Percentiles rank a stretch among this genome's conserved stretches.
Conservation (phyloP, 2,888 invertebrate species). For the Drosophila rubida region DNA sequence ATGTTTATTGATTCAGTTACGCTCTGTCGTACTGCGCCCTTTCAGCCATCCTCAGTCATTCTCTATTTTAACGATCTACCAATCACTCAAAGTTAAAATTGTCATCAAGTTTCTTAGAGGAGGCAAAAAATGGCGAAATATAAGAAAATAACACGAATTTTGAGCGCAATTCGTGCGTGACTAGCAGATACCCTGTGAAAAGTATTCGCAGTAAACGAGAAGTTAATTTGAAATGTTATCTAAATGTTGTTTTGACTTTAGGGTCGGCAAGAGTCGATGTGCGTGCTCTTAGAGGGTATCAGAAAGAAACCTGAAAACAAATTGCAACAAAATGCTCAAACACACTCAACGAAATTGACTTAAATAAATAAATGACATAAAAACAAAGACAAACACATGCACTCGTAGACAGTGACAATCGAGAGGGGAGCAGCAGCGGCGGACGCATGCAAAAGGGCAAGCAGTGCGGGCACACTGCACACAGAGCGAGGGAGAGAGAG, state of each 20-base stretch:
- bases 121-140: conserved; percentile 39
- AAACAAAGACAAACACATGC: conserved; percentile 71
- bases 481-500: no score
- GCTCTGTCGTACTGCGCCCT: background rate
- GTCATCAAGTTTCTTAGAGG: conserved; percentile 57
- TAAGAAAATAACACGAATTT: background rate
- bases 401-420: conserved; percentile 12
- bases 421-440: background rate
- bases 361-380: conserved; percentile 77
- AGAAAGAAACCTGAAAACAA: conserved; percentile 52
- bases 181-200: conserved; percentile 13
- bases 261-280: no score
- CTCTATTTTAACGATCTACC: conserved; percentile 30
- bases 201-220: no score
- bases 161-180: background rate
- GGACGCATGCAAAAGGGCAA: conserved; percentile 10
- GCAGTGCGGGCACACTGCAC: conserved; percentile 8
- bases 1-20: conserved; percentile 37
- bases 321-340: conserved; percentile 76
- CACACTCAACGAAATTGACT: conserved; percentile 77
- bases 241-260: no score
- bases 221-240: no score
- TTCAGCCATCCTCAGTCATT: background rate
- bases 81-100: conserved; percentile 75
- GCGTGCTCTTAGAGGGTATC: conserved; percentile 16